Conservation (phyloP, 53 echinoderm and acorn worm species). For the Echinarachnius parma region DNA sequence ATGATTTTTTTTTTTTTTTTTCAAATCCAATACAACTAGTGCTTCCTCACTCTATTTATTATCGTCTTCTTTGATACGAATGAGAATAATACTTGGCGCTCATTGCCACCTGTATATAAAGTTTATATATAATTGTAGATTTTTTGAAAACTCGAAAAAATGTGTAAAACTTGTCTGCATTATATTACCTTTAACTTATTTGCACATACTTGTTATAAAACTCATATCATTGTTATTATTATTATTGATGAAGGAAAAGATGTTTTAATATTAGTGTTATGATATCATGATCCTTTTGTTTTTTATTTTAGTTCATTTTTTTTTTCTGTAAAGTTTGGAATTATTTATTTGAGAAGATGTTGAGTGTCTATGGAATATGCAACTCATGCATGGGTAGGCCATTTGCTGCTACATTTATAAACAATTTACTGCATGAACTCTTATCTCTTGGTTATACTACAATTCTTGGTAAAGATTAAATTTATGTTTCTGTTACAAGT, state of each 20-base stretch:
- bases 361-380: constrained; percentile 35
- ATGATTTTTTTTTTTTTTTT: too few species aligned
- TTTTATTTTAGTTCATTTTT: neutral
- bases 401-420: constrained; percentile 2
- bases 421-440: neutral
- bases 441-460: neutral
- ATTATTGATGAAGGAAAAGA: too few species aligned
- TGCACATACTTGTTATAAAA: constrained; percentile 33
- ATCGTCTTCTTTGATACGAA: constrained; percentile 39
- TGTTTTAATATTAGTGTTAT: too few species aligned
- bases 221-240: constrained; percentile 4
- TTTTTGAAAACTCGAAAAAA: constrained; percentile 7
- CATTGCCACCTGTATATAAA: constrained; percentile 18
- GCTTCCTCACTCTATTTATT: constrained; percentile 39
- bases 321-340: constrained; percentile 37
- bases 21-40: constrained; percentile 37
- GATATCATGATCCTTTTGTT: neutral
- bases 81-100: neutral
- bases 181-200: constrained; percentile 46
- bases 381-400: constrained; percentile 21
- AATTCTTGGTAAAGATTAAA: too few species aligned
- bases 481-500: too few species aligned
- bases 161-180: constrained; percentile 42
- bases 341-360: constrained; percentile 32
- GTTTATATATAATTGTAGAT: constrained; percentile 43